Evolutionary conservation across 2,797 vertebrate genomes (phyloP).

Genomic region (Allobates femoralis): DNA sequence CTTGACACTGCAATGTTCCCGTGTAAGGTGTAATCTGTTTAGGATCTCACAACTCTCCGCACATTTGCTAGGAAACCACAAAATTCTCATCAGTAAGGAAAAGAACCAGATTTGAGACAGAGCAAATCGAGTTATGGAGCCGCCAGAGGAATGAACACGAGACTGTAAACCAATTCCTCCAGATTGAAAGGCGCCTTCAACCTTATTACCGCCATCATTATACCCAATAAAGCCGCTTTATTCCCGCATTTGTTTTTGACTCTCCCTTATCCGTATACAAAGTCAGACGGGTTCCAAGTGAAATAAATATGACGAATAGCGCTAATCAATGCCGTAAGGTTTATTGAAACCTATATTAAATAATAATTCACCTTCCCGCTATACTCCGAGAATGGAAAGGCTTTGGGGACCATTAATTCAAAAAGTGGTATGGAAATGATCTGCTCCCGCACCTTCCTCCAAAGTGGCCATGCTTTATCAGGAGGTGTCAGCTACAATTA

Average conservation of each 20-base stretch:
- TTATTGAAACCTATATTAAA: not conserved
- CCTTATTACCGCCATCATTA: constrained; percentile 21
- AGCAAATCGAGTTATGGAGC: constrained; percentile 41
- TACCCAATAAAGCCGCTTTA: constrained; percentile 29
- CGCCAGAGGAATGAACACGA: constrained; percentile 26
- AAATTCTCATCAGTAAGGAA: constrained; percentile 40
- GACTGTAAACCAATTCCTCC: constrained; percentile 53
- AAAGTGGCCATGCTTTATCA: not conserved
- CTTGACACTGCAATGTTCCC: constrained; percentile 1
- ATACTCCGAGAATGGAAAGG: not conserved
- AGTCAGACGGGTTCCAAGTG: not conserved
- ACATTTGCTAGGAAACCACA: constrained; percentile 19
- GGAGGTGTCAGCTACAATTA: too few relatives aligned
- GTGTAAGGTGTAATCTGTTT: constrained; percentile 15
- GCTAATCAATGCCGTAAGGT: constrained; percentile 6
- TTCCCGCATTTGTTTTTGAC: constrained; percentile 15
- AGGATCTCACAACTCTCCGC: not conserved
- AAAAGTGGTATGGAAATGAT: not conserved
- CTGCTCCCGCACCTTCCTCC: not conserved
- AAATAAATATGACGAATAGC: constrained; percentile 33
- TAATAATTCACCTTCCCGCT: not conserved
- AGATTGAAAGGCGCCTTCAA: constrained; percentile 44
- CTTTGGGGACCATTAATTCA: not conserved
- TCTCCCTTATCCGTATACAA: constrained; percentile 18
- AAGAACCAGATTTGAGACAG: constrained; percentile 40